Conservation (phyloP, 2,797 vertebrate species). For the Manis pentadactyla region DNA sequence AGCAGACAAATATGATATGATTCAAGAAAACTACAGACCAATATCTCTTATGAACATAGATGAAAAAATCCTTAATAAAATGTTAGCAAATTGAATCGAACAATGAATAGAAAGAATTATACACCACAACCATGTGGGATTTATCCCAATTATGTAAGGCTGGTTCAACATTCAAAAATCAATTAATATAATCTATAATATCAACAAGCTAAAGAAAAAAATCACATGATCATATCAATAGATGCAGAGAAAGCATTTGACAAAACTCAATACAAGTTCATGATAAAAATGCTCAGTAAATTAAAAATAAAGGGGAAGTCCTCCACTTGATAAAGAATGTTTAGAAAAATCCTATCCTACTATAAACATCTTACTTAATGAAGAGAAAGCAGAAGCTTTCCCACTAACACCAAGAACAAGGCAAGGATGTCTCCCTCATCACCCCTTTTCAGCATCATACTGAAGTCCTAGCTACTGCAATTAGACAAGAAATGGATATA, state of each 20-base stretch:
- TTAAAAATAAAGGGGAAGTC: neutral
- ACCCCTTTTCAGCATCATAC: neutral
- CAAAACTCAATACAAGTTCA: neutral
- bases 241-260: neutral
- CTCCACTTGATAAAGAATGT: neutral
- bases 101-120: neutral
- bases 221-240: neutral
- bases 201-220: neutral
- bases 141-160: neutral
- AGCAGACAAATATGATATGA: neutral
- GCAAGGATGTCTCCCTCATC: neutral
- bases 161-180: neutral
- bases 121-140: neutral
- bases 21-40: neutral
- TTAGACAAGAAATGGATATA: neutral
- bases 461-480: neutral
- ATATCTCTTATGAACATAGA: neutral
- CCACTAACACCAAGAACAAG: neutral
- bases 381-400: neutral
- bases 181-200: neutral
- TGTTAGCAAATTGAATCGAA: neutral
- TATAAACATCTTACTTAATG: neutral
- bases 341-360: neutral
- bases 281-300: neutral
- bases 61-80: neutral